Conservation (phyloP, 2,888 invertebrate species). For the Drosophila picticornis region DNA sequence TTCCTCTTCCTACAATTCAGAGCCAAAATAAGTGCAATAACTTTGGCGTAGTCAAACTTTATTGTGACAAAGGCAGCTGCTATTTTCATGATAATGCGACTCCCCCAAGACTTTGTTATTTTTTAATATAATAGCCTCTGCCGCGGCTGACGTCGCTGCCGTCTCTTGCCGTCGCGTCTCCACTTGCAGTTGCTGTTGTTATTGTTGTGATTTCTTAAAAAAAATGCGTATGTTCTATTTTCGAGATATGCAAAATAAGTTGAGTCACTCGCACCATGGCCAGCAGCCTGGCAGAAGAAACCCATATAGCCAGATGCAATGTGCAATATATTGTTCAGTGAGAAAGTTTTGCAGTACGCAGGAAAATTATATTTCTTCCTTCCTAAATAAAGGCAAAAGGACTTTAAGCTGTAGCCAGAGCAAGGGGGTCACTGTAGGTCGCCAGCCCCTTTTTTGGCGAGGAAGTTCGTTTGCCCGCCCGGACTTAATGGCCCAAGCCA, state of each 20-base stretch:
- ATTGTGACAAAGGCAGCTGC: constrained; percentile 52
- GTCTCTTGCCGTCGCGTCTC: background rate
- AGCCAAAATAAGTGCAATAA: constrained; percentile 52
- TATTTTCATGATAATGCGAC: constrained; percentile 46
- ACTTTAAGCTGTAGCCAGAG: constrained; percentile 33
- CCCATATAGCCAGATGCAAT: constrained; percentile 40
- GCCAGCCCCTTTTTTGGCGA: background rate
- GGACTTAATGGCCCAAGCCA: constrained; percentile 19
- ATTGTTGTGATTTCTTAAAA: constrained; percentile 44
- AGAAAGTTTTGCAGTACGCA: constrained; percentile 49
- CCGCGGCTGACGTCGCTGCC: constrained; percentile 18
- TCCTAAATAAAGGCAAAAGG: constrained; percentile 50
- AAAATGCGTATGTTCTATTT: constrained; percentile 60
- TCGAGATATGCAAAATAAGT: constrained; percentile 71
- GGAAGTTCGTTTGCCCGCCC: constrained; percentile 28
- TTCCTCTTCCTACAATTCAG: constrained; percentile 8
- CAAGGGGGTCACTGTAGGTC: constrained; percentile 9
- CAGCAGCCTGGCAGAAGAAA: constrained; percentile 1
- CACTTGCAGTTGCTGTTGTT: constrained; percentile 21
- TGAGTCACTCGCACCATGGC: constrained; percentile 49
- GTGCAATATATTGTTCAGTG: constrained; percentile 32
- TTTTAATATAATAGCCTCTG: constrained; percentile 66
- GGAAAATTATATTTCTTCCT: constrained; percentile 74
- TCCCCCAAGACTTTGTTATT: constrained; percentile 50
- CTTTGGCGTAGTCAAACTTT: constrained; percentile 64